Evolutionary conservation across 2,888 invertebrate species (phyloP), one percentile per base, ranked within the genome.

Genomic region (Catocala sponsa): DNA sequence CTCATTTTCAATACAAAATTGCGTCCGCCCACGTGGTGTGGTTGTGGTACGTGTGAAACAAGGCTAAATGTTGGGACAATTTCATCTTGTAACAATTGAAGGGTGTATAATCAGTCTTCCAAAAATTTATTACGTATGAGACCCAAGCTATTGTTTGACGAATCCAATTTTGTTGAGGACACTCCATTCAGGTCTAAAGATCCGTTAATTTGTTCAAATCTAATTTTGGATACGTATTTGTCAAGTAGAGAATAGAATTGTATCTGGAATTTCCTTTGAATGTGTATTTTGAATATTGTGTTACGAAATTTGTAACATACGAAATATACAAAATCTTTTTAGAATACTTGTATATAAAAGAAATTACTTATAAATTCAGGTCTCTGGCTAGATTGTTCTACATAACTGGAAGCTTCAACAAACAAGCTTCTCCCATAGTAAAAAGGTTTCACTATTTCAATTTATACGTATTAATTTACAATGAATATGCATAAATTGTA

Each of bases 151-250:
- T 76, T 73, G 73, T 76, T 69, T 61, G 63, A 61, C 41, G 55
- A 58, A 65, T 59, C 61, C 61, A 69, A 73, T 73, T 63, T 57
- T 51, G 51, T 53, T 49, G 54, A 68, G 69, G 59, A 56, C 59
- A 46, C 58, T 54, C 48, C 33, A 58, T 65, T 57, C 43, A 46
- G 12, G 59, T 25, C 58, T 41, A 41, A 43, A 44, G 44, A 42
- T 46, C 48, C 59, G 55, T 63, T 72, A 69, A 73, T 73, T 76
- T 76, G 65, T 65, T 38, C 52, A 57, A 72, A 76, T 76, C 49
- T 50, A 74, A 64, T 74, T 62, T 52, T 47, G 46, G 13, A 48
- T 12, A 15, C 35, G 43, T 55, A 43, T 33, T 43, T 35, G 43
- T 11, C 11, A 9, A 44, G 35, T 33, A 4, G 10, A 12, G 7